Base-by-base conservation (phyloP, 2,113 vertebrate genomes). In the Cavia porcellus region DNA sequence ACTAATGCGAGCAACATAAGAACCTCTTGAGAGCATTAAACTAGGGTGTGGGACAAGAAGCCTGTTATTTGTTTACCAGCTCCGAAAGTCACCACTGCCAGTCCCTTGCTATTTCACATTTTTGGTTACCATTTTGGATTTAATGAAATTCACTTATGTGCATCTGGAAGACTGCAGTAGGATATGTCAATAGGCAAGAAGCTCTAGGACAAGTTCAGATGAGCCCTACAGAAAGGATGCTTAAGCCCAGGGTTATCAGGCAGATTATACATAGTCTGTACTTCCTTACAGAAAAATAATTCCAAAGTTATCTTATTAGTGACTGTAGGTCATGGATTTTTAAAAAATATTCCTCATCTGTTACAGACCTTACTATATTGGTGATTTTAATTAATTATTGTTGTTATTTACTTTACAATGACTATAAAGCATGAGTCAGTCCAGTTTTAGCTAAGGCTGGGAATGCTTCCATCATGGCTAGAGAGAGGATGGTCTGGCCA, bases 1-100 rank as follows among this genome's bases (percentile, higher is more conserved):
- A 90, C 95, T 96, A 97, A 97, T 90, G 55, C 4, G 64, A 93
- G 96, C 96, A 97, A 98, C 90, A 89, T 92, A 96, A 98, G 97
- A 98, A 97, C 96, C 96, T 92, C 97, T 97, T 97, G 89, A 98
- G 96, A 98, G 85, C 94, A 96, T 92, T 96, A 95, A 95, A 96
- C 93, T 74, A 83, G 97, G 95, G 86, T 95, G 75, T 95, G 77
- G 98, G 93, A 95, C 93, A 98, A 97, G 94, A 98, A 96, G 94
- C 84, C 57, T 96, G 61, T 87, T 97, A 98, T 96, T 97, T 92
- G 97, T 95, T 97, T 97, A 97, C 86, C 80, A 95, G 97, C 75
- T 96, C 86, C 96, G 74, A 95, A 96, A 25, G 62, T 96, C 62
- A 75, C 32, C 85, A 81, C 81, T 89, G 89, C 89, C 74, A 90